phyloP scores from a whole-genome alignment of 2,113 vertebrate species.

The Cololabis saira region DNA sequence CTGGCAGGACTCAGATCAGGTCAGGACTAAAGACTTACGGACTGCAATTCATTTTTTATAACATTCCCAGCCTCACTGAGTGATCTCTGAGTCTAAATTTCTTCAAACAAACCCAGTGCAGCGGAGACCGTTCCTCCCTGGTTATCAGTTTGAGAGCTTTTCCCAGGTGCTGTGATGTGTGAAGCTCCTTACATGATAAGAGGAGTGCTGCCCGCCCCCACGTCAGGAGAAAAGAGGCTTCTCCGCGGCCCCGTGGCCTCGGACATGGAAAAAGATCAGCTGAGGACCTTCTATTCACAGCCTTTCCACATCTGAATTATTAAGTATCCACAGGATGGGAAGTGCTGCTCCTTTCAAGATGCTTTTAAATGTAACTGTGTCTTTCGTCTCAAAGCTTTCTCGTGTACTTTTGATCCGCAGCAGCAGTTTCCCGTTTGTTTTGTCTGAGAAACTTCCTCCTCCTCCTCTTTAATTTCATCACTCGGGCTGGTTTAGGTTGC shows the following conservation, averaged over 20 bases:
- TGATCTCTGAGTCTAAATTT: not conserved
- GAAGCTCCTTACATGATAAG: conserved; percentile 22
- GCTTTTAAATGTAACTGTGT: conserved; percentile 55
- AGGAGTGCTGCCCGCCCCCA: conserved; percentile 3
- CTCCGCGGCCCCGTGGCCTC: conserved; percentile 19
- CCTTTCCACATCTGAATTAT: conserved; percentile 68
- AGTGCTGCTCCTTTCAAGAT: conserved; percentile 42
- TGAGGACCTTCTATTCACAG: conserved; percentile 41
- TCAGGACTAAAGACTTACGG: no score
- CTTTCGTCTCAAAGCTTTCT: conserved; percentile 17
- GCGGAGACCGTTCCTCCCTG: no score
- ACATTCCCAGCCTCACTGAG: not conserved
- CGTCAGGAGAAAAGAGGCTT: conserved; percentile 32
- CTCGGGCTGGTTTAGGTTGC: no score
- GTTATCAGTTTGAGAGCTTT: not conserved
- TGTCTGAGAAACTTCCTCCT: no score
- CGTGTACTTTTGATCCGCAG: conserved; percentile 4
- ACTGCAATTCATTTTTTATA: not conserved
- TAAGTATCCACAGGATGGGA: conserved; percentile 54
- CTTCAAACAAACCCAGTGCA: conserved; percentile 5
- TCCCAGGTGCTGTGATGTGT: conserved; percentile 21
- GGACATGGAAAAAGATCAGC: conserved; percentile 58
- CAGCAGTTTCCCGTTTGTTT: conserved; percentile 36
- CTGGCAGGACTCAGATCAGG: not conserved
- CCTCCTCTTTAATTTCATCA: no score